Base-by-base conservation (phyloP, 2,888 invertebrate species). In the Diaphora mendica region DNA sequence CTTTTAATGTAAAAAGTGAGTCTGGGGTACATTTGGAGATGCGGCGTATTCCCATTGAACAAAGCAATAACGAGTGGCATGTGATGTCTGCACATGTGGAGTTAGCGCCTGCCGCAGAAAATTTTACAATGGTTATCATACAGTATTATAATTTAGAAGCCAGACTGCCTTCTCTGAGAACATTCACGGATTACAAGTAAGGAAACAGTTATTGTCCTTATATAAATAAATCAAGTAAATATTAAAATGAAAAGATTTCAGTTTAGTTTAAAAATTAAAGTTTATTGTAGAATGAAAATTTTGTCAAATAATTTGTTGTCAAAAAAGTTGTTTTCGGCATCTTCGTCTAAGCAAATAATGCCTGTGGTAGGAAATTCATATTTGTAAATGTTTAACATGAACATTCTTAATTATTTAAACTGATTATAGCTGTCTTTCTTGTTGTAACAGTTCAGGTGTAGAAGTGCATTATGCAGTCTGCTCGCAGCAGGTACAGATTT, bases 391-490 rank as follows among this genome's bases (percentile, higher is more conserved):
- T 48, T 48, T 23, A 51, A 51, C 4, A 51, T 2, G 23, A 55
- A n/a, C 1, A 15, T 48, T 26, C 2, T 5, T 5, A 11, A 26
- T 9, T 59, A 26, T 26, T 26, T 59, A 26, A 59, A 15, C 13
- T 59, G 5, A 0, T 26, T 59, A 59, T 33, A 11, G 48, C 5
- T 62, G 20, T 15, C 30, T 70, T 44, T 59, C 55, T n/a, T 70
- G 13, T 3, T 20, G 7, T 68, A 11, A 55, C 88, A 97, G 97
- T 88, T 96, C 96, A 84, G 97, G 97, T 0, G 96, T 96, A n/a
- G 97, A 97, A 87, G 92, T 97, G 85, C 97, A 97, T 88, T 97
- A 97, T 90, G 96, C 96, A 84, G 93, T 97, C 71, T 96, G 97
- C 74, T 97, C 97, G 1, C 96, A 96, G 76, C 95, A 95, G 79